Evolutionary conservation across 2,888 invertebrate genomes (phyloP).

Genomic region (Drosophila affinis): DNA sequence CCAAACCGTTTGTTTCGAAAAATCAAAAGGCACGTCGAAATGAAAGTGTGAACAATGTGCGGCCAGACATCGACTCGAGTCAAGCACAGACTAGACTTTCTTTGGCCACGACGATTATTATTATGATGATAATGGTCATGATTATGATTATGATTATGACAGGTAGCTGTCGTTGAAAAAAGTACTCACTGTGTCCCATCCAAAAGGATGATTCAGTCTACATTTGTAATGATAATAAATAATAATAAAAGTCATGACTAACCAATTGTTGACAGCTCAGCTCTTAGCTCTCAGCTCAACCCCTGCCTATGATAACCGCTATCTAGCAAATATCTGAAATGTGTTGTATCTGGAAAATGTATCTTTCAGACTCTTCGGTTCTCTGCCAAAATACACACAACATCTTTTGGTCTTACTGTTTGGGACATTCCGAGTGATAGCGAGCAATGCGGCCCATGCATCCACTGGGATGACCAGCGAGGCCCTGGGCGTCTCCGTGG

Average conservation of each 20-base stretch:
- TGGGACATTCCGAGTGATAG: slow-evolving; percentile 98
- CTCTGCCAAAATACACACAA: slow-evolving; percentile 95
- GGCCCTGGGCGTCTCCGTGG: slow-evolving; percentile 96
- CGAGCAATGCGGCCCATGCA: slow-evolving; percentile 94
- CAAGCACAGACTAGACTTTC: slow-evolving; percentile 47
- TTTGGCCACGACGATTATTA: slow-evolving; percentile 38
- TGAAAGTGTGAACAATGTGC: slow-evolving; percentile 72
- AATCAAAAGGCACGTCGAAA: slow-evolving; percentile 67
- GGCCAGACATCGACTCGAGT: not conserved
- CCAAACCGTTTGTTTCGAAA: slow-evolving; percentile 39
- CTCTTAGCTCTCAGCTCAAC: not conserved
- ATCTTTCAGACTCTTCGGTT: slow-evolving; percentile 90
- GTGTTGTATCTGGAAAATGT: not conserved
- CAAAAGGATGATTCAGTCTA: slow-evolving; percentile 67
- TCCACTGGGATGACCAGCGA: slow-evolving; percentile 97
- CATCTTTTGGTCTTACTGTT: slow-evolving; percentile 96
- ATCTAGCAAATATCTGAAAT: slow-evolving; percentile 13
- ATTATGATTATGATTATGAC: not conserved
- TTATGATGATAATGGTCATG: not conserved
- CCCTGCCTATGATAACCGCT: slow-evolving; percentile 22
- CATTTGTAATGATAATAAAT: slow-evolving; percentile 58
- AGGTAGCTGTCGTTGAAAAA: slow-evolving; percentile 12
- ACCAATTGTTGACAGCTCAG: slow-evolving; percentile 37
- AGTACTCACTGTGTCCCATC: slow-evolving; percentile 17
- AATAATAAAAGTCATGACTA: slow-evolving; percentile 22